Evolutionary conservation across 2,888 invertebrate species (phyloP), one percentile per base, ranked within the genome.

Genomic region (Deilephila porcellus): DNA sequence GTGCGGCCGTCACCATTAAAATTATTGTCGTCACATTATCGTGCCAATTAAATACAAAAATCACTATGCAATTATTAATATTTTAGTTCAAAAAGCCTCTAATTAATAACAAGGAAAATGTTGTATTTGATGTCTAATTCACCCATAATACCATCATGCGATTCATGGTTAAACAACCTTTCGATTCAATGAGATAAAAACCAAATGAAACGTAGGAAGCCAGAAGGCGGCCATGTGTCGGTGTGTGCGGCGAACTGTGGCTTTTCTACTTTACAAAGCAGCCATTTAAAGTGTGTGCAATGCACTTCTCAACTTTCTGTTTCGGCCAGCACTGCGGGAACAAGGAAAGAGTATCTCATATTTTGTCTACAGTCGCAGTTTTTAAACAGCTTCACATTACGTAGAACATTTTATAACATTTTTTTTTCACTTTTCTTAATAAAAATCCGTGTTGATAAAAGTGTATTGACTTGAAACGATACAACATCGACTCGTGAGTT

Each of bases 401-500:
- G 56, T 19, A 6, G 4, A 56, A 56, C 56, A 56, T 56, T 56
- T 56, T 56, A 56, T 6, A n/a, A 0, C 4, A n/a, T 19, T 53
- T 17, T 19, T 56, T n/a, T n/a, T 4, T n/a, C 25, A 19, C 19
- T 19, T 19, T 19, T 4, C 7, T 5, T n/a, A 56, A 6, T 56
- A 56, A 56, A 17, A 56, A n/a, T 56, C 56, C 56, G 56, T 56
- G 6, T 56, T n/a, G 56, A n/a, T n/a, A 56, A 17, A 56, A 56
- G 5, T 45, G 45, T 45, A 45, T 56, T 56, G 19, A 56, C 56
- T 56, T 78, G 83, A 82, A 62, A 11, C 17, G 29, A 62, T 25
- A 62, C 25, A 17, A 8, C 29, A 4, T 25, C 0, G 32, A 29
- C 82, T 84, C 80, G 79, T 80, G 83, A 86, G 83, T 86, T 86